Evolutionary conservation across 1,140 invertebrate genomes (phyloP), one percentile per base, ranked within the genome.

Genomic region (Drosophila watanabei): DNA sequence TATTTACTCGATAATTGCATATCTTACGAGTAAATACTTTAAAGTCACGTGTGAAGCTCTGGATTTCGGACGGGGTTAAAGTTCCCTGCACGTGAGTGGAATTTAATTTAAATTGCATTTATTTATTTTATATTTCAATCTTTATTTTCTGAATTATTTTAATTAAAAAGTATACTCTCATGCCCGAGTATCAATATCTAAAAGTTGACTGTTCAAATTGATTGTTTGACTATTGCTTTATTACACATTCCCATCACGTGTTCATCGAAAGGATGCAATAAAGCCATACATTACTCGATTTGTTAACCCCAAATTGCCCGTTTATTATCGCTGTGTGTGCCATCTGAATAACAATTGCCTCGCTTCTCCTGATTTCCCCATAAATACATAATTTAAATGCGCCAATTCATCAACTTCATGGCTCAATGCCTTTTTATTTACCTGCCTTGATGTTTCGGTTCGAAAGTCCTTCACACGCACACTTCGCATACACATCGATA

Each of bases 331-430:
- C 57, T 46, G 62, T 28, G 63, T 46, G 52, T 60, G 54, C 73
- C 54, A 54, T 37, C 54, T 77, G 75, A 77, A 77, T 77, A 66
- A 14, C 62, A 77, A 77, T 77, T 49, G 39, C 18, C 10, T 28
- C n/a, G 16, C 56, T 13, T 3, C 10, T 39, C n/a, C 48, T 39
- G 48, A 45, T 68, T 56, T 45, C 13, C 39, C 30, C 75, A 69
- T 61, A 78, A 69, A 77, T 77, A 69, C 57, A 78, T 78, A 78
- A 79, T 79, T 79, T 69, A 79, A 78, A 79, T 78, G 75, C 75
- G 43, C 65, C 75, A 52, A 79, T 79, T 79, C 75, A 79, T 79
- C 75, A 79, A 62, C 43, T 62, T 79, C 75, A 79, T 70, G 75
- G 75, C 45, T 70, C 75, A 70, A 79, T 79, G 49, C 75, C 75